Evolutionary conservation across 92 coral and sea anemone species (phyloP), one percentile per base, ranked within the genome.

Genomic region (Muricea muricata): DNA sequence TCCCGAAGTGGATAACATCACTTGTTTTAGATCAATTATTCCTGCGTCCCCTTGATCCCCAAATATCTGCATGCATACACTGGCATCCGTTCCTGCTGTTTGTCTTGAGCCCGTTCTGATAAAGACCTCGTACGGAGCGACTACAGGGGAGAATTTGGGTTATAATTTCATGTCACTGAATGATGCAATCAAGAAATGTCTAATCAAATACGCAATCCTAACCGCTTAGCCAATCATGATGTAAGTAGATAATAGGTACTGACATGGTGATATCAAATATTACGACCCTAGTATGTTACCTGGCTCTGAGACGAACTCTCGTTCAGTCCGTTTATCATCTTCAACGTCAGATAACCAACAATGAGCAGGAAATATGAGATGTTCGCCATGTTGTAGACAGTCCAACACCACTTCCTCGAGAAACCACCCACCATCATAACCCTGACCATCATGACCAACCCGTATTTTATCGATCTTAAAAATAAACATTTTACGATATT

Each of bases 21-120:
- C 87, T 83, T 96, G 99, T 78, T 94, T 92, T 11, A 96, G 87
- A 74, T 96, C 99, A 26, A 96, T 90, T 54, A 96, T 91, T 35
- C 99, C 99, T 0, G 99, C 93, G 81, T 96, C 97, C 8, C 98
- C 97, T 47, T 87, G 92, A 58, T 96, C 99, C n/a, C 99, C 99
- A 73, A 92, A 96, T 69, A 96, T 81, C 81, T 96, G 99, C 68
- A 96, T 32, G 88, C 93, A 96, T 46, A 96, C 92, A 76, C 93
- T 91, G 6, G 98, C 94, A 37, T 93, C 97, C 14, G 99, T 96
- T 35, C 94, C 94, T 1, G 97, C 97, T 46, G 91, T 88, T 90
- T 91, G 92, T 6, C 93, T 79, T 26, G 67, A 82, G 23, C 97
- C 99, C 15, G 99, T 96, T 87, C 91, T 92, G 24, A 96, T 87